Evolutionary conservation across 2,113 vertebrate genomes (phyloP).

Genomic region (Neopipo cinnamomea): DNA sequence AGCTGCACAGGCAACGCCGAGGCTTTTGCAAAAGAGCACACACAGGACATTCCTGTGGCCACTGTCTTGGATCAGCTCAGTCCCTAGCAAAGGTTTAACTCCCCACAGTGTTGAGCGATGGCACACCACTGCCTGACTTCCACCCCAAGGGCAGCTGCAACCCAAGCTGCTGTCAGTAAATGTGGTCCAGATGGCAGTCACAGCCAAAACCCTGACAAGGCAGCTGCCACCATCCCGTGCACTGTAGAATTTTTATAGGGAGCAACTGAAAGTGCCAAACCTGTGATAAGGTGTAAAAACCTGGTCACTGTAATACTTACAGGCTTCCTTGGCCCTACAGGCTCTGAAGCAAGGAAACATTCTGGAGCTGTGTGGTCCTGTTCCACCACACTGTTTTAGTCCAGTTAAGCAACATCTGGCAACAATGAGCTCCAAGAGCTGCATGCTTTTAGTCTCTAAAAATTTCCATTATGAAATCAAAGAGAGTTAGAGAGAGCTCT

Average conservation of each 20-base stretch:
- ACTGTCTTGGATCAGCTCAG: not conserved
- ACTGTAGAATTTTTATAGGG: not conserved
- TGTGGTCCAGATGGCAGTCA: not conserved
- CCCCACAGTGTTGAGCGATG: not conserved
- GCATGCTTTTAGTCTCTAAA: not conserved
- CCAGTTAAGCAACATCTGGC: not conserved
- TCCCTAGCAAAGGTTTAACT: not conserved
- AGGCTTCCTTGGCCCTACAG: not conserved
- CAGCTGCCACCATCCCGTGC: not conserved
- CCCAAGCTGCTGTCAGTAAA: not conserved
- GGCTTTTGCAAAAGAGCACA: not conserved
- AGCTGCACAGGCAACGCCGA: not conserved
- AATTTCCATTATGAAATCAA: not conserved
- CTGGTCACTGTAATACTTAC: not conserved
- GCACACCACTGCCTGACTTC: accelerated
- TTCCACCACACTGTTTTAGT: not conserved
- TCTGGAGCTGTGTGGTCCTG: not conserved
- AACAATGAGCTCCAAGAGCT: not conserved
- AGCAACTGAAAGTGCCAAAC: not conserved
- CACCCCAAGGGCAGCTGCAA: not conserved
- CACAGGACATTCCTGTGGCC: not conserved
- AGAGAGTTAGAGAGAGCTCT: not conserved
- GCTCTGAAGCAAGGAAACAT: not conserved
- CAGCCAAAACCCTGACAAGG: not conserved
- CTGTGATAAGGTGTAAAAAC: not conserved